Evolutionary conservation across 2,113 vertebrate genomes (phyloP).

Genomic region (Lagopus leucura): DNA sequence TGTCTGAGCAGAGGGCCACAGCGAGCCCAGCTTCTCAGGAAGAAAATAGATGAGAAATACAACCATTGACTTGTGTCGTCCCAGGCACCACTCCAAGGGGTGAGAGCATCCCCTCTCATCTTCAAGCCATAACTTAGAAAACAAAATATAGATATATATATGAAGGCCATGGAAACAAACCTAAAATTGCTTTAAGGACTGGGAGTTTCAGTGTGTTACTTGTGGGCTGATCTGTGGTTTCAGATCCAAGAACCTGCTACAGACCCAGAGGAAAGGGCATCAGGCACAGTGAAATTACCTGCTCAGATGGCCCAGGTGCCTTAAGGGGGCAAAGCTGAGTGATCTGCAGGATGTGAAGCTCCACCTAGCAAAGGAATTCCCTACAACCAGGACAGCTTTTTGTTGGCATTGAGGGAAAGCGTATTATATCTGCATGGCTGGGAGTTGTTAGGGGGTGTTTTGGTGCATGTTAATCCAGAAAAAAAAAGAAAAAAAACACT

Average conservation of each 20-base stretch:
- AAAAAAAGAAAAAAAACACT: not conserved
- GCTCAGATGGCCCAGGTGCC: no score
- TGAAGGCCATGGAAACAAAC: constrained; percentile 14
- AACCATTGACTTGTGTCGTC: not conserved
- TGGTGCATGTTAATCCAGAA: not conserved
- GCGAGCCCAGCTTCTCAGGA: not conserved
- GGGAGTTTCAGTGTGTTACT: not conserved
- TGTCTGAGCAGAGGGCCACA: rapidly evolving
- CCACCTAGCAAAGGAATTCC: not conserved
- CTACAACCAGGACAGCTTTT: not conserved
- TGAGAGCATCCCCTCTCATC: not conserved
- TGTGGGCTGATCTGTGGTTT: not conserved
- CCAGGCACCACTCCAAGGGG: not conserved
- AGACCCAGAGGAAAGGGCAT: not conserved
- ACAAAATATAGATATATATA: not conserved
- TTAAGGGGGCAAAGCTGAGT: not conserved
- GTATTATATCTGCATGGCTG: not conserved
- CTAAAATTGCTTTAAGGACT: not conserved
- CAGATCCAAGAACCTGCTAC: not conserved
- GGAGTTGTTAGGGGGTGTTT: not conserved
- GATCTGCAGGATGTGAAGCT: rapidly evolving
- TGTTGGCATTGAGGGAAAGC: not conserved
- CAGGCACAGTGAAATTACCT: not conserved
- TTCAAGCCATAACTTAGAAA: not conserved
- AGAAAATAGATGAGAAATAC: not conserved